Conservation (phyloP, 2,888 invertebrate species). For the Eupithecia subfuscata region DNA sequence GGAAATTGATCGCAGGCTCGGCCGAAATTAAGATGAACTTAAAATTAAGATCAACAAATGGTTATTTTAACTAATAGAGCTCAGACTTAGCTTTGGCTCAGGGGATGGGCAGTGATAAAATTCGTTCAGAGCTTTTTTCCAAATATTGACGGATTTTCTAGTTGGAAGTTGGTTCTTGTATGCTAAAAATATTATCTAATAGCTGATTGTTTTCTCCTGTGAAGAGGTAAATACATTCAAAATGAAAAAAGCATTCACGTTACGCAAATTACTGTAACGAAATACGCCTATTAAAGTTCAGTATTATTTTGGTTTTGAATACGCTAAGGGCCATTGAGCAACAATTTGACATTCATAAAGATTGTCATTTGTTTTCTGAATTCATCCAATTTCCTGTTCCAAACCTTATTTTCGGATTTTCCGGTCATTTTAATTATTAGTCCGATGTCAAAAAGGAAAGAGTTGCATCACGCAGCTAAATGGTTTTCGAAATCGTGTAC, state of each 20-base stretch:
- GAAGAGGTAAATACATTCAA: conserved; percentile 45
- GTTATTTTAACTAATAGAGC: not conserved
- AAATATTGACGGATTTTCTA: not conserved
- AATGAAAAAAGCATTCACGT: conserved; percentile 48
- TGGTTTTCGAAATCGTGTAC: not conserved
- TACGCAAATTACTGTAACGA: conserved; percentile 56
- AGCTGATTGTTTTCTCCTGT: not conserved
- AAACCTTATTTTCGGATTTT: not conserved
- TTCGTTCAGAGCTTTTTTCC: not conserved
- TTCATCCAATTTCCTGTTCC: conserved; percentile 39
- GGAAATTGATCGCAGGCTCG: not conserved
- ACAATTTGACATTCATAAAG: conserved; percentile 52
- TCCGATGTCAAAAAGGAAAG: not conserved
- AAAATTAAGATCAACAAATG: too few relatives aligned
- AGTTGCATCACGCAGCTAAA: not conserved
- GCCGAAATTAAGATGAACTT: too few relatives aligned
- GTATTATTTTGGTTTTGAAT: conserved; percentile 36
- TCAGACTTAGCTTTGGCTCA: not conserved
- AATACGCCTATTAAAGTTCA: conserved; percentile 26
- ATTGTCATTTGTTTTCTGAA: conserved; percentile 44
- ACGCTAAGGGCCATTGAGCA: conserved; percentile 57
- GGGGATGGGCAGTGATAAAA: not conserved
- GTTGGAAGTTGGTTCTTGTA: not conserved
- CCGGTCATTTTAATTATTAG: not conserved
- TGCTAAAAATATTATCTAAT: not conserved